Percentiles rank a stretch among this genome's conserved stretches.
Conservation (phyloP, 2,888 invertebrate genomes). For the Rhorus exstirpatorius region DNA sequence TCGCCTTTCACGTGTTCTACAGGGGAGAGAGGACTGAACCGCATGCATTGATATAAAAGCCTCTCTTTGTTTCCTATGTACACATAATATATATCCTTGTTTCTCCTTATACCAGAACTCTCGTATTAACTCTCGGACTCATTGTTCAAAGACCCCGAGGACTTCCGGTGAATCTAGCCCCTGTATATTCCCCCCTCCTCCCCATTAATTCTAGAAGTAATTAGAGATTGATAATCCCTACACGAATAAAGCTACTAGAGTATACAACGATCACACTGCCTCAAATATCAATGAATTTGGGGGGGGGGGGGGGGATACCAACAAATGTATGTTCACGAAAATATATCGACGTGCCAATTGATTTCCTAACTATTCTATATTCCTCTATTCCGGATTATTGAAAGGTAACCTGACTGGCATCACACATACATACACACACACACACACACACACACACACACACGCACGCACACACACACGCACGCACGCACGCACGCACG, state of each 20-base stretch:
- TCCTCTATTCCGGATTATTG: conserved; percentile 6
- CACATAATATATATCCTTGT: not conserved
- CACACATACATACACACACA: too few species aligned
- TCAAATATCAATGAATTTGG: too few species aligned
- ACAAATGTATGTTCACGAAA: not conserved
- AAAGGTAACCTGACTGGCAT: too few species aligned
- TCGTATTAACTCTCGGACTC: not conserved
- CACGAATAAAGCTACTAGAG: too few species aligned
- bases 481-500: too few species aligned
- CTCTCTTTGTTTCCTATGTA: conserved; percentile 16
- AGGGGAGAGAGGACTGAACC: conserved; percentile 7
- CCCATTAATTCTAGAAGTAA: too few species aligned
- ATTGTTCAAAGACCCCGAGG: conserved; percentile 17
- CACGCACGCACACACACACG: too few species aligned
- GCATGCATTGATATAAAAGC: conserved; percentile 23
- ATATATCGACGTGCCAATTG: conserved; percentile 30
- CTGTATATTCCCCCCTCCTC: not conserved
- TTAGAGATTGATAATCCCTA: too few species aligned
- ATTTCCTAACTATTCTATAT: not conserved
- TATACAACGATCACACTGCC: too few species aligned
- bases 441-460: too few species aligned
- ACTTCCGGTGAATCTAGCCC: conserved; percentile 9
- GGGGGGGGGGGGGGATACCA: too few species aligned
- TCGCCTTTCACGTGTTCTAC: conserved; percentile 19
- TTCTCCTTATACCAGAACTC: conserved; percentile 6